Conservation (phyloP, 2,113 vertebrate genomes). For the Cyanocitta stelleri region DNA sequence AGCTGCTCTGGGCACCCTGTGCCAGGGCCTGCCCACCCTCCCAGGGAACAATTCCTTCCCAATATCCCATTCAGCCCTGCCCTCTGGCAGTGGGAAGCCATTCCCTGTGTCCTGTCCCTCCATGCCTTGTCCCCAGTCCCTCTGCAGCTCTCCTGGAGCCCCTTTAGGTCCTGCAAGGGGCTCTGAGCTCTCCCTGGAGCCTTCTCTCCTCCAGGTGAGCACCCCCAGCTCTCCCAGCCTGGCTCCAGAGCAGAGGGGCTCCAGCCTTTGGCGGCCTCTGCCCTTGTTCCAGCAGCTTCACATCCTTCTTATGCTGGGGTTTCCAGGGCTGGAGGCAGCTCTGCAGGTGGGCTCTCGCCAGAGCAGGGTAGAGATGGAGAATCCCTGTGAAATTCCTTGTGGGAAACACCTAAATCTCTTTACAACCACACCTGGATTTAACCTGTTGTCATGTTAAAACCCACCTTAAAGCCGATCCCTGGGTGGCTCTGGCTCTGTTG, state of each 20-base stretch:
- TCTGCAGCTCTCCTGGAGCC: background rate
- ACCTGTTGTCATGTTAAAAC: background rate
- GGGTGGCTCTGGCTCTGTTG: background rate
- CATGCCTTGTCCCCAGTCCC: background rate
- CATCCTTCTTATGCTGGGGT: background rate
- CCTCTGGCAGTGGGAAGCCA: background rate
- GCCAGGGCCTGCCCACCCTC: background rate
- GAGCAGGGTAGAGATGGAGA: background rate
- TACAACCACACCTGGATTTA: background rate
- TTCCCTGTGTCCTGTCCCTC: background rate
- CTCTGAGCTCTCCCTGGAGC: background rate
- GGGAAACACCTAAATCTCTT: background rate
- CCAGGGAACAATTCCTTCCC: background rate
- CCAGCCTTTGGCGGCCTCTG: background rate
- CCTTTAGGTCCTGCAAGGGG: background rate
- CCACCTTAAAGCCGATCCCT: background rate
- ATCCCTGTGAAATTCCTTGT: background rate
- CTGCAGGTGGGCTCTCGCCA: background rate
- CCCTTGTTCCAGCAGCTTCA: background rate
- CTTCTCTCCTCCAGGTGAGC: background rate
- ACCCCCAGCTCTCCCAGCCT: background rate
- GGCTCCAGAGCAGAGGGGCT: background rate
- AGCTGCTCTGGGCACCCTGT: background rate
- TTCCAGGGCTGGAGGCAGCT: background rate
- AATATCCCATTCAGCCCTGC: rapidly evolving